Evolutionary conservation across 2,888 invertebrate genomes (phyloP), one percentile per base, ranked within the genome.

Genomic region (Archips crataeganus): DNA sequence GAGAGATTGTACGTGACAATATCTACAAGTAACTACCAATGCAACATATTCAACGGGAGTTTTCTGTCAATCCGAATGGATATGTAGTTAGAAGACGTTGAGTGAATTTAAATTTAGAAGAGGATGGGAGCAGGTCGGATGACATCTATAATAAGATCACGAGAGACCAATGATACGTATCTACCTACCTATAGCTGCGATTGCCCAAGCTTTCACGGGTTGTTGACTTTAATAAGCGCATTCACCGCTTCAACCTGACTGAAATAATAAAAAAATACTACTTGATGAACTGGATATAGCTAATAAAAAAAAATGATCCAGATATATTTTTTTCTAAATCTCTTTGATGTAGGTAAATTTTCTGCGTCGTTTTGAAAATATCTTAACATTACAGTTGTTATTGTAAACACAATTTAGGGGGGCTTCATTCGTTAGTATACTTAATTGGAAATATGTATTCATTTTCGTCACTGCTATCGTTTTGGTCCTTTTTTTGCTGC

Each of bases 71-170:
- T 84, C 83, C 80, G 81, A 82, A 84, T 83, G 85, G 85, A 74
- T 65, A 65, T 86, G 84, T 85, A 84, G 84, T 82, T 85, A 84
- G 85, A 84, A 85, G 85, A 81, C 86, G 87, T 82, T 81, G 87
- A 85, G 88, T 84, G 85, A 82, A 82, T 87, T 92, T 94, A 94
- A 90, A 94, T 94, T 90, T 93, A 94, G 92, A 92, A 88, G 89
- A 90, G 90, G 92, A 94, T 93, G 90, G 89, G 88, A 90, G 92
- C 92, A 91, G 94, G 92, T 93, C 93, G 91, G 90, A 87, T 94
- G 94, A 93, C 94, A 92, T 92, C 94, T 94, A 94, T 92, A 93
- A 93, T 94, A 94, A 94, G 94, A 91, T 84, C 90, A 90, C 92
- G 90, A 84, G 91, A 91, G 91, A 92, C 90, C 89, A 87, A 86